phyloP scores from a whole-genome alignment of 1,140 invertebrate species.

The Drosophila setifemur region DNA sequence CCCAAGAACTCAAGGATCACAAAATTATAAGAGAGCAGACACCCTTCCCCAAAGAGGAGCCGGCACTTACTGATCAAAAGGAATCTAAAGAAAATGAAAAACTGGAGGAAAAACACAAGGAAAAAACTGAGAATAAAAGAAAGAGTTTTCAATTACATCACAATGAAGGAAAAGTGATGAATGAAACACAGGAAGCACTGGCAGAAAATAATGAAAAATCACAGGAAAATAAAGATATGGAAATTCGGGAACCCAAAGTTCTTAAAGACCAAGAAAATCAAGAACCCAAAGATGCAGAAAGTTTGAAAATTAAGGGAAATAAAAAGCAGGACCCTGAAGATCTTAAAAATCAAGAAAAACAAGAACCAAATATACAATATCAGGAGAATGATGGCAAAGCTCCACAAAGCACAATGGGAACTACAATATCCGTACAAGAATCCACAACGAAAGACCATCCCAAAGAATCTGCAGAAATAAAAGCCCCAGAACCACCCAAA shows the following conservation, averaged over 20 bases:
- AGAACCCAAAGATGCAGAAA: background rate
- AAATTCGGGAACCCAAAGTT: too few species aligned
- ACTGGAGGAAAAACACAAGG: background rate
- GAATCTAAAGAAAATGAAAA: background rate
- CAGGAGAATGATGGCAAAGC: background rate
- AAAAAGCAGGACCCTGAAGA: background rate
- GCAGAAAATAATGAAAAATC: background rate
- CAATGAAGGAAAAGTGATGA: background rate
- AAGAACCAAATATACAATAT: background rate
- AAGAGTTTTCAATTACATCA: too few species aligned
- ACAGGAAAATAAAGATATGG: too few species aligned
- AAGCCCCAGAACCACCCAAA: background rate
- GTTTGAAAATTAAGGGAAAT: background rate
- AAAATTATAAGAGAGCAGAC: constrained; percentile 15
- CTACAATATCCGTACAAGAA: background rate
- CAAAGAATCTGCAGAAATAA: background rate
- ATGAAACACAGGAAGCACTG: background rate
- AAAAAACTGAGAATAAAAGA: too few species aligned
- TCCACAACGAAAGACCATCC: background rate
- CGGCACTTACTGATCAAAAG: background rate
- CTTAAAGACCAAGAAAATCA: too few species aligned
- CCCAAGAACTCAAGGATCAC: background rate
- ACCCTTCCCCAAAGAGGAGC: constrained; percentile 9
- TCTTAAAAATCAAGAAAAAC: background rate
- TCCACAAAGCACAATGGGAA: too few species aligned